Base-by-base conservation (phyloP, 35 echinoderm and acorn worm species). In the Ophioderma brevispina region DNA sequence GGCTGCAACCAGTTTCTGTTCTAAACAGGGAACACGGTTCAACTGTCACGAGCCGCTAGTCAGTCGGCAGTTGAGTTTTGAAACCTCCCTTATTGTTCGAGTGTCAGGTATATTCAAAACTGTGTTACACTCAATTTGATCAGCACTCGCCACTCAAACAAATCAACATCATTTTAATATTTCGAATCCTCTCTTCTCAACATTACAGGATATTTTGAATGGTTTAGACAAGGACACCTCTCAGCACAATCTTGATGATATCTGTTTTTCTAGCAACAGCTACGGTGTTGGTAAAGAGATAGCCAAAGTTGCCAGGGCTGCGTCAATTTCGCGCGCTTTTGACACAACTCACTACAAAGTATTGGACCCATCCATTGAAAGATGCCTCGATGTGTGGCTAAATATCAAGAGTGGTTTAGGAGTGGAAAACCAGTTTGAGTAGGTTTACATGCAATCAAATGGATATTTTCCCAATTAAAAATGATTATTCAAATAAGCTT, bases 271-370 rank as follows among this genome's bases (percentile, higher is more conserved):
- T 41, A 70, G 59, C 28, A 81, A 31, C 46, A 97, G 95, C 59
- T 97, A 97, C 39, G 86, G 92, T 80, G 95, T 89, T 35, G 95
- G 95, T 25, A 97, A 97, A 77, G 84, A 80, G 39, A 97, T 97
- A 25, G 89, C 64, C 1, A 97, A 94, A 92, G 95, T 97, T 28
- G 56, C 95, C 5, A 85, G 95, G 18, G 76, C 94, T 33, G 95
- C 95, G 11, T 91, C 86, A 30, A 97, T 97, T 35, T 97, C 95
- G 31, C 37, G 95, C 35, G 92, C 95, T 18, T 94, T 94, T 77
- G 92, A 64, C 1, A 97, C 95, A 31, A 55, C 94, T 41, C 92
- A 97, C 76, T 97, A 97, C 81, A 25, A 39, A 33, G 25, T 87
- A 32, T 76, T 97, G 34, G 95, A 97, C 38, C 32, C 79, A 80